Conservation (phyloP, 2,888 invertebrate genomes). For the Diogma glabrata region DNA sequence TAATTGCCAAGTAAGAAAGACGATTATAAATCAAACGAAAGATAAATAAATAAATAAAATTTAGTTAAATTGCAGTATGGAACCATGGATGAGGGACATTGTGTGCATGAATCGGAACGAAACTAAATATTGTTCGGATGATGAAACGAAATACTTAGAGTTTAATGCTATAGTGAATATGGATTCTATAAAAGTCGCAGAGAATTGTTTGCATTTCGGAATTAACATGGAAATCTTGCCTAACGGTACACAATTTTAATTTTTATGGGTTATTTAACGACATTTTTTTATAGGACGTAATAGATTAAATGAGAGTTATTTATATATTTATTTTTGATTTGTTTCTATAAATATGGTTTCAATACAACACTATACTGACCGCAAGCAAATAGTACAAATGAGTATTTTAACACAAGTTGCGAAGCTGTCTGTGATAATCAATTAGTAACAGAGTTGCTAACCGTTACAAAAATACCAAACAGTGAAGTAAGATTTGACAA, state of each 20-base stretch:
- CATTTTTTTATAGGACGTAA: too few species aligned
- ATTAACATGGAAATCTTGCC: constrained; percentile 30
- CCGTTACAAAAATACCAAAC: constrained; percentile 23
- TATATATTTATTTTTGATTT: too few species aligned
- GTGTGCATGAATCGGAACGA: constrained; percentile 50
- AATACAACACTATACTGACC: neutral
- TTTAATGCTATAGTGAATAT: constrained; percentile 38
- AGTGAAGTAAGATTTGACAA: too few species aligned
- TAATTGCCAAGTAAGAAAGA: constrained; percentile 39
- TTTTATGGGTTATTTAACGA: too few species aligned
- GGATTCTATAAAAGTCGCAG: constrained; percentile 25
- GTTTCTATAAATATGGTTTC: too few species aligned
- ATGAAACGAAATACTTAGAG: constrained; percentile 32
- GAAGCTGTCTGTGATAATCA: constrained; percentile 27
- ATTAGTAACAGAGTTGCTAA: constrained; percentile 22
- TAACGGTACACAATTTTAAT: constrained; percentile 3
- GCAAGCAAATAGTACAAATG: neutral
- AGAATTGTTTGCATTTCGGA: constrained; percentile 38
- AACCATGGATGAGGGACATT: constrained; percentile 39
- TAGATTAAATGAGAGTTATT: too few species aligned
- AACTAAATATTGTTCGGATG: constrained; percentile 18
- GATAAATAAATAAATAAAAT: too few species aligned
- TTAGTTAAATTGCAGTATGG: neutral
- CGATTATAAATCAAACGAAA: too few species aligned
- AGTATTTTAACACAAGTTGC: constrained; percentile 27